Evolutionary conservation across 2,888 invertebrate species (phyloP).

Genomic region (Pollenia angustigena): DNA sequence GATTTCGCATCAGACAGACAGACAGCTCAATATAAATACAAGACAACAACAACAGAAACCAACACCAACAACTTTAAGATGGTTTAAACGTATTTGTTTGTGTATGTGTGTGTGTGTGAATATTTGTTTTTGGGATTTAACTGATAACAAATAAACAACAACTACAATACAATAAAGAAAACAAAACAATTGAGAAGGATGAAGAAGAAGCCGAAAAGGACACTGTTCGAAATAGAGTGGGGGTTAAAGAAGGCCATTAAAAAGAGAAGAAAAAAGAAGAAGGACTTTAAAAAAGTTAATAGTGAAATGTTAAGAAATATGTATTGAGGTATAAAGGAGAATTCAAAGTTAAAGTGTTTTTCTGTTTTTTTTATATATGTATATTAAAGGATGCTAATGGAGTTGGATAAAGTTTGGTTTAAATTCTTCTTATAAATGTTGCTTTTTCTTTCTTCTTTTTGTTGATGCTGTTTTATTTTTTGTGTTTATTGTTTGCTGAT

Average conservation of each 20-base stretch:
- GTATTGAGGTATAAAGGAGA: constrained; percentile 43
- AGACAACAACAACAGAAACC: constrained; percentile 16
- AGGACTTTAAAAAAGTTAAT: constrained; percentile 42
- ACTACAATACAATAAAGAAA: neutral
- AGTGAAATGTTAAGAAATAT: constrained; percentile 32
- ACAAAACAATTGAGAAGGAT: constrained; percentile 47
- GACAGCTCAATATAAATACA: constrained; percentile 24
- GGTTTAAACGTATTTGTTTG: constrained; percentile 30
- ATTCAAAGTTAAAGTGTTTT: constrained; percentile 58
- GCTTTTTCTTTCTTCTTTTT: neutral
- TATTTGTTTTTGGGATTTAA: constrained; percentile 43
- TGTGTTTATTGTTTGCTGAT: constrained; percentile 72
- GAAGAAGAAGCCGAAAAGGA: constrained; percentile 39
- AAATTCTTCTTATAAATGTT: constrained; percentile 29
- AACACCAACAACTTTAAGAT: constrained; percentile 41
- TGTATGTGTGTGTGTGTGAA: constrained; percentile 3
- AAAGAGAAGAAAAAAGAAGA: constrained; percentile 14
- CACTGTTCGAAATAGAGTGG: constrained; percentile 1
- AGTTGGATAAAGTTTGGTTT: constrained; percentile 32
- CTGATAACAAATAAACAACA: constrained; percentile 53
- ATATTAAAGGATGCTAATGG: constrained; percentile 57
- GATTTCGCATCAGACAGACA: constrained; percentile 65
- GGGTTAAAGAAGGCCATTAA: constrained; percentile 29
- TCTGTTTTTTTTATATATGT: neutral
- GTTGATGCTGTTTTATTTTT: neutral